Base-by-base conservation (phyloP, 2,888 invertebrate species). In the Argyra leucocephala region DNA sequence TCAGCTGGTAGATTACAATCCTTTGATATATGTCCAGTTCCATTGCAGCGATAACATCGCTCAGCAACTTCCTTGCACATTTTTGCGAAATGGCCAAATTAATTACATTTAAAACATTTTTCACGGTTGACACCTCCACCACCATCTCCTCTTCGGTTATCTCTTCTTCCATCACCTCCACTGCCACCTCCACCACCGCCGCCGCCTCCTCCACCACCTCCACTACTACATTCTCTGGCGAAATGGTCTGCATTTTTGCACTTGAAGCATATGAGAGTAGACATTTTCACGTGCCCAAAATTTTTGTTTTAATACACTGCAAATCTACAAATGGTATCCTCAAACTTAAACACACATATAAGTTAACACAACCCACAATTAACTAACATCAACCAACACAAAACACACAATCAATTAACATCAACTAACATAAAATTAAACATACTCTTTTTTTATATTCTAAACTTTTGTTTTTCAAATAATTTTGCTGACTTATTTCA, bases 41-140 rank as follows among this genome's bases (percentile, higher is more conserved):
- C 80, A 71, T 80, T 80, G 74, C 80, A 80, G 64, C 90, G 88
- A 80, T 90, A 91, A 83, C 91, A 91, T 74, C 90, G 86, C 79
- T 95, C 95, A 69, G 91, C 90, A 75, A 93, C 93, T 81, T 95
- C 93, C 80, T 93, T 91, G 84, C 95, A 95, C 76, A 93, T 93
- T 70, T 94, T 87, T 69, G 94, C 94, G 80, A 91, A 93, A 82
- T 95, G 95, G 67, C 95, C 94, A 76, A 88, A 88, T 80, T 93
- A 89, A 83, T 94, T 94, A 83, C 95, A 96, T 84, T 95, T 95
- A 86, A 91, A 95, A 85, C 95, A 95, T 83, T 95, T 94, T 76
- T 94, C 93, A 72, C 90, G 88, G 72, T 84, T 83, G 68, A 82
- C 77, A 64, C 82, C 80, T 68, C 81, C 81, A 70, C 82, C 78